Conservation (phyloP, 2,888 invertebrate genomes). For the Agrotis clavis region DNA sequence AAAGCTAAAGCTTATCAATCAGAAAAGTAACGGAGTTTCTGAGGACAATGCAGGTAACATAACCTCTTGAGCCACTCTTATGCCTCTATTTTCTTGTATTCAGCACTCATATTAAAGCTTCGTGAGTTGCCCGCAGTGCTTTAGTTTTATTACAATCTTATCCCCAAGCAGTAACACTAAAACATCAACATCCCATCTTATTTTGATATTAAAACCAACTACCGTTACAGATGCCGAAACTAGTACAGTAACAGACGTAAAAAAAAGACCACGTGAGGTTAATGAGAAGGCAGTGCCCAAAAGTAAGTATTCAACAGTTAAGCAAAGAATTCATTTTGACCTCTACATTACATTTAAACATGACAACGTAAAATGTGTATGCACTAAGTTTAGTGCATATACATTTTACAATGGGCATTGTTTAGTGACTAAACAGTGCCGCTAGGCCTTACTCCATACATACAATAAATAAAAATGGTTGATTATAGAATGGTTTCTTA, state of each 20-base stretch:
- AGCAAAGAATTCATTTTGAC: neutral
- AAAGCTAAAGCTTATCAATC: conserved; percentile 90
- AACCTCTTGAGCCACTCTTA: conserved; percentile 61
- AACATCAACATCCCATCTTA: neutral
- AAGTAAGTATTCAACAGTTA: conserved; percentile 73
- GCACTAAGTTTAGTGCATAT: too few species aligned
- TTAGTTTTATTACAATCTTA: neutral
- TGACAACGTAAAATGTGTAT: neutral
- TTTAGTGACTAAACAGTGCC: too few species aligned
- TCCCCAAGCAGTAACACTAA: neutral
- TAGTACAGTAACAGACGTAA: conserved; percentile 53
- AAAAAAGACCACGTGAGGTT: conserved; percentile 77
- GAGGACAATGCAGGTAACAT: conserved; percentile 76
- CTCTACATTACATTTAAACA: neutral
- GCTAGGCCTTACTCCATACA: neutral
- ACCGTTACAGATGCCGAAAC: conserved; percentile 57
- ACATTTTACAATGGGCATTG: too few species aligned
- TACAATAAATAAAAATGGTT: too few species aligned
- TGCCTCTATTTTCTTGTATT: conserved; percentile 7
- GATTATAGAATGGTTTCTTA: too few species aligned
- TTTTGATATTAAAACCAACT: neutral
- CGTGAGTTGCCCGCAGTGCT: neutral
- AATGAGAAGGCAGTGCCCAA: conserved; percentile 68
- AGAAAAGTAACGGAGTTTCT: conserved; percentile 85
- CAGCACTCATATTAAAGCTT: neutral